Evolutionary conservation across 2,113 vertebrate genomes (phyloP), one percentile per base, ranked within the genome.

Genomic region (Caloenas nicobarica): DNA sequence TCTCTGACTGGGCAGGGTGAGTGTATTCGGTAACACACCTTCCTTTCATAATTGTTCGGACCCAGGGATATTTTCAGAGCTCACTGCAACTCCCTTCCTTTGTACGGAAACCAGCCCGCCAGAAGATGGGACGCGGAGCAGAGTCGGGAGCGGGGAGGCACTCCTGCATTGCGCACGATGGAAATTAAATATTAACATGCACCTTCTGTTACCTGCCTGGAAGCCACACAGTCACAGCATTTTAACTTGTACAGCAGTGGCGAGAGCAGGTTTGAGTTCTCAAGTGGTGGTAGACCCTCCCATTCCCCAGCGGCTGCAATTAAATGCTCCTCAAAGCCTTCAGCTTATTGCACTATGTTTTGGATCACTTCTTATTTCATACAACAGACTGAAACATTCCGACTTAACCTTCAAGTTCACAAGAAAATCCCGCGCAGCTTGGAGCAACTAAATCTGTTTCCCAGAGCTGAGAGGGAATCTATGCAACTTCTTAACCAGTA

Each of bases 81-180:
- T 90, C 4, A 1, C 60, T 81, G 38, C 71, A 91, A 56, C 11
- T 46, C 71, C 25, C 50, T 77, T 83, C 68, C 56, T 85, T 88
- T 90, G n/a, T 90, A 87, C 3, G 2, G 60, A 94, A 94, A 93
- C 25, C 24, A 28, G 36, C 8, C 25, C 6, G 21, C 60, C 76
- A 91, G 86, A 88, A 80, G 80, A 83, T 62, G 76, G 68, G 76
- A 62, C 0, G 0, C 0, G 1, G 56, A 66, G n/a, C 10, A 18
- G 46, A 92, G 38, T 13, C 2, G 0, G 44, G 33, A 88, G 46
- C 0, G 0, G 25, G 34, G 44, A 91, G 29, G 71, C 44, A 33
- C 31, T 71, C 21, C 66, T 53, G 16, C 3, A 3, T 48, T 51
- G 23, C 56, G 34, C 25, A 46, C 50, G 31, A 70, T 46, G 36